Evolutionary conservation across 1,140 invertebrate species (phyloP), one percentile per base, ranked within the genome.

Genomic region (Holcopasites calliopsidis): DNA sequence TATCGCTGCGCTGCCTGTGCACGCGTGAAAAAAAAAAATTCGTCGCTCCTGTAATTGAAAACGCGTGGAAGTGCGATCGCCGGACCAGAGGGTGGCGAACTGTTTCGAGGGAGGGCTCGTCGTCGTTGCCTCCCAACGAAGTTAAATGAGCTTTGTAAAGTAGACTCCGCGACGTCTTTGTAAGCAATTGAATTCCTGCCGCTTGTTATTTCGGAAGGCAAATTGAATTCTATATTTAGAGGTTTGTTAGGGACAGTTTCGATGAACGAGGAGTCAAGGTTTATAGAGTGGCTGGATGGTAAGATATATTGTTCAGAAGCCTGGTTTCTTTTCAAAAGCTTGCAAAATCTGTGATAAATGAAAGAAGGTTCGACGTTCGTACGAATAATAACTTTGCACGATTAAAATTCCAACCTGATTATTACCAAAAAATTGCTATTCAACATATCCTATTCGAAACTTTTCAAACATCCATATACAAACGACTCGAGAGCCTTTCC

Each of bases 21-120:
- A 1, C 55, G 44, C 23, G 26, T 52, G 54, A 74, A 74, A 74
- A 57, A 66, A 66, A 74, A 74, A 57, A 66, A 66, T 74, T 74
- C 71, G 66, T 18, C 71, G 49, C 35, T 47, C 35, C 35, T 38
- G 71, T 74, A 74, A 74, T 74, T 74, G 71, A 74, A 74, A 74
- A 57, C 71, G 71, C 57, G 71, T 66, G 57, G 66, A 74, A 74
- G 57, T 57, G 71, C 61, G 18, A 23, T 16, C 49, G 21, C 6
- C 7, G 50, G 42, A 66, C 49, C 23, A 47, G 16, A 13, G 44
- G 61, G 18, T 44, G 13, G 35, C 21, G 50, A 38, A 57, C n/a
- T 8, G 35, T n/a, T 23, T 8, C 28, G 26, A 10, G n/a, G 3
- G 66, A 11, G 5, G 13, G 13, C 18, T 4, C 23, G 3, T 10